phyloP scores from a whole-genome alignment of 1,140 invertebrate species.

The Subanguina moxae region DNA sequence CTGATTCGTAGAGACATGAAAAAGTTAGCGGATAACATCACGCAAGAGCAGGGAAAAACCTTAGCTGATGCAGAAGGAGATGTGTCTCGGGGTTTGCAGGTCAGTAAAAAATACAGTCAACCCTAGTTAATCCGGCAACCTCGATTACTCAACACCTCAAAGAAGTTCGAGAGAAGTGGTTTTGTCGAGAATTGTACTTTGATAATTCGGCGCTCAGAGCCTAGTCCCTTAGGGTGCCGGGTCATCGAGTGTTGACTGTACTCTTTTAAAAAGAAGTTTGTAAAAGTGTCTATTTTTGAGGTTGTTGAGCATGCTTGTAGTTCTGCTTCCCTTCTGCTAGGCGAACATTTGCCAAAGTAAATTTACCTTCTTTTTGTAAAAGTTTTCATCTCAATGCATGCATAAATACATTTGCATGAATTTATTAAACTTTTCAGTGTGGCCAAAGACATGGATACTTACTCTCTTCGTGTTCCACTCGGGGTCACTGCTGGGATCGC shows the following conservation, averaged over 20 bases:
- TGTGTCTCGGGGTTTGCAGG: slow-evolving; percentile 89
- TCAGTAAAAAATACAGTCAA: slow-evolving; percentile 60
- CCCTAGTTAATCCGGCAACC: no score
- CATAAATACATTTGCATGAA: no score
- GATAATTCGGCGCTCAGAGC: no score
- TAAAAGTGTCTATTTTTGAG: slow-evolving; percentile 65
- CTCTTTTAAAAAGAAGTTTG: not conserved
- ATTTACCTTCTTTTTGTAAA: slow-evolving; percentile 66
- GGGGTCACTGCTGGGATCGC: slow-evolving; percentile 73
- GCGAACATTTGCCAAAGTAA: slow-evolving; percentile 78
- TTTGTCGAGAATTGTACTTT: not conserved
- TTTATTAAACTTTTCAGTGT: slow-evolving; percentile 65
- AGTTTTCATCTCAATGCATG: no score
- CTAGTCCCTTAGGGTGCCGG: no score
- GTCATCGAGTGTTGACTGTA: not conserved
- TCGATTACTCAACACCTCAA: not conserved
- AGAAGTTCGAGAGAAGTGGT: slow-evolving; percentile 9
- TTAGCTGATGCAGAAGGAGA: slow-evolving; percentile 94
- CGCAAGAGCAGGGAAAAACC: slow-evolving; percentile 95
- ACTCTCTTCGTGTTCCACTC: slow-evolving; percentile 79
- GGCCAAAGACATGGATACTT: slow-evolving; percentile 63
- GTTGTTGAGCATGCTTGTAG: slow-evolving; percentile 92
- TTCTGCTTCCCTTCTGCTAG: slow-evolving; percentile 82
- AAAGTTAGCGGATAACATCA: slow-evolving; percentile 84
- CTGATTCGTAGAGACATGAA: slow-evolving; percentile 76